These are phyloP conservation scores for Euplexia lucipara DNA, from an alignment of 2,888 invertebrate genomes.

Conservation along the genomic window DNA sequence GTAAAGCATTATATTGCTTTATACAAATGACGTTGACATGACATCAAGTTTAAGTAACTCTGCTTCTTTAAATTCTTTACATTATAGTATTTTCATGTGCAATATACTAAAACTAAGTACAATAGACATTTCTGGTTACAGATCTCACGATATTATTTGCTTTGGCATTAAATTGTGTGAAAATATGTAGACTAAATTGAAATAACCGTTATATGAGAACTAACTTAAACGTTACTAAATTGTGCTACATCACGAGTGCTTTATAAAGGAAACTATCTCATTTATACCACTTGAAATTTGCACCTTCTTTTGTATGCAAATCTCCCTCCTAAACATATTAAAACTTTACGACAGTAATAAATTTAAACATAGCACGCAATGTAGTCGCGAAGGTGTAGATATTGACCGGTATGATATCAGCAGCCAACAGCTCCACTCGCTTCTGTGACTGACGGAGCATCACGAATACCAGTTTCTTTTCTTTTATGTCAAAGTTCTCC, in stretches of 20 bases:
- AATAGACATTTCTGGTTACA: not conserved
- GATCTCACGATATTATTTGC: slow-evolving; percentile 20
- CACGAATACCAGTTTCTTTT: slow-evolving; percentile 75
- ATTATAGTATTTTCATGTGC: not conserved
- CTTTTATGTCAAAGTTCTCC: slow-evolving; percentile 80
- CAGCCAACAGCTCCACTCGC: slow-evolving; percentile 79
- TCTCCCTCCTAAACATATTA: slow-evolving; percentile 40
- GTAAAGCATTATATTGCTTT: not conserved
- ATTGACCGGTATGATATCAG: slow-evolving; percentile 84
- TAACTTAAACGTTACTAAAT: slow-evolving; percentile 9
- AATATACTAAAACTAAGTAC: not conserved
- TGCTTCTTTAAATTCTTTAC: not conserved
- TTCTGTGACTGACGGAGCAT: slow-evolving; percentile 81
- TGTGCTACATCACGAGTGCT: slow-evolving; percentile 6
- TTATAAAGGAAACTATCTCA: too few species aligned
- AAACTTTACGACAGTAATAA: slow-evolving; percentile 83
- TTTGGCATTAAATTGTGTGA: slow-evolving; percentile 1
- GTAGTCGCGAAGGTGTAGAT: slow-evolving; percentile 84
- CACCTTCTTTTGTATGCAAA: not conserved
- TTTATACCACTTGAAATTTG: not conserved
- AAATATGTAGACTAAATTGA: slow-evolving; percentile 6
- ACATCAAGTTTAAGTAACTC: too few species aligned
- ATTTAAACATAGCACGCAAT: slow-evolving; percentile 81
- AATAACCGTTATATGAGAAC: slow-evolving; percentile 6
- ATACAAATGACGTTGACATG: too few species aligned